Evolutionary conservation across 1,140 invertebrate species (phyloP).

Genomic region (Heliconius eleuchia): DNA sequence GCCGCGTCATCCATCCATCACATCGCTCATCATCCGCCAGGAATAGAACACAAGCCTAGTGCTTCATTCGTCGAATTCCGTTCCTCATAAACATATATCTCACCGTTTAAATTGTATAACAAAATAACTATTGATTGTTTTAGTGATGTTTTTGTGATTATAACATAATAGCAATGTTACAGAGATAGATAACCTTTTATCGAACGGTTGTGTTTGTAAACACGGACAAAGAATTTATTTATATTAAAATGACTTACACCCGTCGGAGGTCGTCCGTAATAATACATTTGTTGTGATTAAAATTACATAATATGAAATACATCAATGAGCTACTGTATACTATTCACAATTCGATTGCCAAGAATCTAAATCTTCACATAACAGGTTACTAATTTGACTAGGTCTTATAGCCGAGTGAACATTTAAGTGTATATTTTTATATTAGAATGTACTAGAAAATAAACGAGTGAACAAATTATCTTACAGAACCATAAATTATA

Average conservation of each 20-base stretch:
- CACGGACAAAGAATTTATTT: constrained; percentile 42
- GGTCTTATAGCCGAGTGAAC: not conserved
- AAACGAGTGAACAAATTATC: not conserved
- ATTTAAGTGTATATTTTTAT: not conserved
- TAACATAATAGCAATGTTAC: constrained; percentile 41
- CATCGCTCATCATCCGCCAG: constrained; percentile 69
- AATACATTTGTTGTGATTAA: constrained; percentile 27
- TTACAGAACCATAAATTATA: not conserved
- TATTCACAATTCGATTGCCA: constrained; percentile 27
- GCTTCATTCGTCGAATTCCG: constrained; percentile 73
- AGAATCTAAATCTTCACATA: not conserved
- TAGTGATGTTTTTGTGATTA: constrained; percentile 37
- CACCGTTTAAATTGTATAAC: constrained; percentile 36
- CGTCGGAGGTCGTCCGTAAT: constrained; percentile 34
- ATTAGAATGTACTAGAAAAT: not conserved
- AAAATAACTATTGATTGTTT: constrained; percentile 23
- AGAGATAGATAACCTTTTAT: constrained; percentile 59
- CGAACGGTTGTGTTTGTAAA: constrained; percentile 68
- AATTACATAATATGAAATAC: constrained; percentile 33
- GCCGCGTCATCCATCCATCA: constrained; percentile 76
- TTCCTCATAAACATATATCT: constrained; percentile 60
- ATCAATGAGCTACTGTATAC: constrained; percentile 31
- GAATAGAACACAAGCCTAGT: constrained; percentile 67
- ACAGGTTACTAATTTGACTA: not conserved
- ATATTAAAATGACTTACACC: constrained; percentile 34